Conservation (phyloP, 2,113 vertebrate species). For the Irena cyanogastra region DNA sequence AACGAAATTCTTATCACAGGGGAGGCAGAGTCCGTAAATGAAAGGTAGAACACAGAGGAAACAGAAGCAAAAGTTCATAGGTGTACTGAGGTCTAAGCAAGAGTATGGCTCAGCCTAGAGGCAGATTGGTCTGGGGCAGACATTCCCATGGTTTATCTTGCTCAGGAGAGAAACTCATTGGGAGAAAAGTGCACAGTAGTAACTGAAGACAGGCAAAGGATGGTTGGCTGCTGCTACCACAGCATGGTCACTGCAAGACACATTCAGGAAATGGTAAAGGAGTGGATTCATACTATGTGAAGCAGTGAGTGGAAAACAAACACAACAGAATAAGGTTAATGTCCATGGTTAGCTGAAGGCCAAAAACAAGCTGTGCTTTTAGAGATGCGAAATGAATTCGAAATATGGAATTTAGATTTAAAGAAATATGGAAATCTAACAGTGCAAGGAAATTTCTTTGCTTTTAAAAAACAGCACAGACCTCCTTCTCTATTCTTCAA, state of each 20-base stretch:
- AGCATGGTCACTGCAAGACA: neutral
- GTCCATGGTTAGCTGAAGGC: neutral
- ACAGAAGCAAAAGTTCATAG: neutral
- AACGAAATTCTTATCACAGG: neutral
- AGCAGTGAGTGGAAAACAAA: neutral
- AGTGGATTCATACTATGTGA: neutral
- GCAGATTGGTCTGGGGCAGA: neutral
- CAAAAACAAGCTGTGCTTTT: neutral
- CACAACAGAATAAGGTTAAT: neutral
- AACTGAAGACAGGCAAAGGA: neutral
- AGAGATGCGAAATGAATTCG: neutral
- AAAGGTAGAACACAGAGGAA: neutral
- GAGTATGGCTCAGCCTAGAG: neutral
- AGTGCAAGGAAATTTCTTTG: neutral
- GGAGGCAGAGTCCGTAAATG: neutral
- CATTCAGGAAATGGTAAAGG: neutral
- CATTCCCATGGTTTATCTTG: neutral
- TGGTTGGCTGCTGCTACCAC: neutral
- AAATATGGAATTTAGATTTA: neutral
- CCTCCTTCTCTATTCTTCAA: neutral
- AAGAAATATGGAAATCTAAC: neutral
- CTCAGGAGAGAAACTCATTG: accelerated
- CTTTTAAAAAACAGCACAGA: neutral
- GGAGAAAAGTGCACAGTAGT: neutral
- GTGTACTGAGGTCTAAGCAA: neutral